These are phyloP conservation scores for Cryptomyrus ogoouensis DNA, from an alignment of 2,113 vertebrate genomes.

Conservation along the genomic window DNA sequence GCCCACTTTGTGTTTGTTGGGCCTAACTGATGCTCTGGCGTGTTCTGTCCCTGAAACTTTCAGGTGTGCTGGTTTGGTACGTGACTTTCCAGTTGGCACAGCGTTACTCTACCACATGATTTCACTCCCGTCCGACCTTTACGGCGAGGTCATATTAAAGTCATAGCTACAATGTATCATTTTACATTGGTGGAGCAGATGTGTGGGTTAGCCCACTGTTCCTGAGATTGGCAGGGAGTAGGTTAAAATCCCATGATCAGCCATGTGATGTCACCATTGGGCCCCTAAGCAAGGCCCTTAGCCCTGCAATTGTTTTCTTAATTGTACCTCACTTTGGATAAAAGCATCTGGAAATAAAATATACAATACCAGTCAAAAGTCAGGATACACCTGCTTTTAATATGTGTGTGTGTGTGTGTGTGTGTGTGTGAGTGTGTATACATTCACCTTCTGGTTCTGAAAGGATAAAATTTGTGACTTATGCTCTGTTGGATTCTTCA, in stretches of 20 bases:
- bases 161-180: not conserved
- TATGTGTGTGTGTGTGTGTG: too few species aligned
- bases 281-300: not conserved
- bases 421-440: not conserved
- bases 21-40: not conserved
- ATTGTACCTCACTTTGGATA: not conserved
- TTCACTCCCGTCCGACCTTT: not conserved
- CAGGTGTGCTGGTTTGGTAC: not conserved
- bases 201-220: not conserved
- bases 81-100: not conserved
- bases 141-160: not conserved
- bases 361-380: not conserved
- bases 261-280: not conserved
- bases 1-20: not conserved
- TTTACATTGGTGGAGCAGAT: not conserved
- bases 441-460: not conserved
- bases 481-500: not conserved
- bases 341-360: not conserved
- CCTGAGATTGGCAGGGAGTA: not conserved
- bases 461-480: not conserved
- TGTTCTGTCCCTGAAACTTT: not conserved
- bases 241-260: not conserved
- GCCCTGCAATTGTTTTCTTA: not conserved
- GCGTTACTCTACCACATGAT: not conserved
- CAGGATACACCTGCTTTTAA: not conserved